Percentiles rank a stretch among this genome's conserved stretches.
phyloP scores from a whole-genome alignment of 1,140 invertebrate species.

The Asobara japonica region DNA sequence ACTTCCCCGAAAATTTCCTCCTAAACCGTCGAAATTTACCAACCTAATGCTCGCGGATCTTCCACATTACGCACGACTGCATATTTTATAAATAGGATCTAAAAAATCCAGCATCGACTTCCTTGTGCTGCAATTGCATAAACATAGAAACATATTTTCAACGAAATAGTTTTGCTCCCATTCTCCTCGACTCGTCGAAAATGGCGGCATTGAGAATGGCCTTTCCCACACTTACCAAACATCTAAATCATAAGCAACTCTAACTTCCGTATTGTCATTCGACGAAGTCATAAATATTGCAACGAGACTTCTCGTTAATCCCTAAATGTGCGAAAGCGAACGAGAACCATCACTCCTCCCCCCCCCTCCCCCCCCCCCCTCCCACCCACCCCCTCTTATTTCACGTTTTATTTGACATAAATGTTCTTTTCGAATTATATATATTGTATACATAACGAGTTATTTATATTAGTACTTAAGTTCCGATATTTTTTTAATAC shows the following conservation, averaged over 20 bases:
- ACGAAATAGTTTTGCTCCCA: not conserved
- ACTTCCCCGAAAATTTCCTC: no score
- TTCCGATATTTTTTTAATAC: slow-evolving; percentile 16
- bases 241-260: not conserved
- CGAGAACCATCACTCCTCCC: not conserved
- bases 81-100: not conserved
- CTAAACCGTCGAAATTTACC: no score
- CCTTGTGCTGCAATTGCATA: not conserved
- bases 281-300: no score
- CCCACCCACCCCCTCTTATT: not conserved
- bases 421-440: not conserved
- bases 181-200: no score
- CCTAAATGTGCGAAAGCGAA: not conserved
- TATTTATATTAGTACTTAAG: slow-evolving; percentile 19
- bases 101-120: not conserved
- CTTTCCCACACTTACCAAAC: not conserved
- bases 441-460: not conserved
- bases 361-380: no score
- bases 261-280: not conserved
- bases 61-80: not conserved
- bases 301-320: no score
- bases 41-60: not conserved
- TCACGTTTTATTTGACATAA: not conserved
- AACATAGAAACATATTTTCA: not conserved
- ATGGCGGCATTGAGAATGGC: not conserved